These are phyloP conservation scores for Chrosomus eos DNA, from an alignment of 2,797 vertebrate species.

Conservation along the genomic window DNA sequence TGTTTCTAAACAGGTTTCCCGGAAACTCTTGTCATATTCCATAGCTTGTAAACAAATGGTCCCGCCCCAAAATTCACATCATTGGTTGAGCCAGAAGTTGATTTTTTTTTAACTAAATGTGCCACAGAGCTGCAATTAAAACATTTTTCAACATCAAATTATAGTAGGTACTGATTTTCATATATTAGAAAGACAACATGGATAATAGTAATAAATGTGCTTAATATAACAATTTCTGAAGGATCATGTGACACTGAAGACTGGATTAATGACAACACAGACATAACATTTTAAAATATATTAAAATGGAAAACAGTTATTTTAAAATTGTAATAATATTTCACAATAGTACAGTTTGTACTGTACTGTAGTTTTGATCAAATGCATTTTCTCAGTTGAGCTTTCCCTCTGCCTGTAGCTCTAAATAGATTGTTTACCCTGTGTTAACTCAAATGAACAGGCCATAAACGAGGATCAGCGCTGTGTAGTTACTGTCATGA, in stretches of 20 bases:
- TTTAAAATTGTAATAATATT: neutral
- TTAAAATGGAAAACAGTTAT: neutral
- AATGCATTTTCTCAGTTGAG: neutral
- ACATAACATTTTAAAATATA: neutral
- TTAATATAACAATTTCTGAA: neutral
- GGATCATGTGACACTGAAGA: neutral
- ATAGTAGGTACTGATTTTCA: neutral
- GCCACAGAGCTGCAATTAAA: neutral
- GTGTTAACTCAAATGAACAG: constrained; percentile 58
- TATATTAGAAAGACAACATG: no score
- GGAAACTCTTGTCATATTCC: neutral
- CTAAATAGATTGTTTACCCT: constrained; percentile 56
- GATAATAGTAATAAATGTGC: neutral
- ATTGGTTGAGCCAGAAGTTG: neutral
- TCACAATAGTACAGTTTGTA: neutral
- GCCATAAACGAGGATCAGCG: constrained; percentile 60
- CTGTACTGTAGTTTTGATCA: neutral
- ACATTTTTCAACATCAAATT: neutral
- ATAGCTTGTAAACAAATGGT: neutral
- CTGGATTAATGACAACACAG: neutral
- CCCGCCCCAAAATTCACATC: neutral
- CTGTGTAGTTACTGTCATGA: constrained; percentile 60
- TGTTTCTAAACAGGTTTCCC: neutral
- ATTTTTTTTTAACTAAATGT: neutral
- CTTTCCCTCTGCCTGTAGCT: constrained; percentile 36